Conservation (phyloP, 2,888 invertebrate species). For the Celastrina argiolus region DNA sequence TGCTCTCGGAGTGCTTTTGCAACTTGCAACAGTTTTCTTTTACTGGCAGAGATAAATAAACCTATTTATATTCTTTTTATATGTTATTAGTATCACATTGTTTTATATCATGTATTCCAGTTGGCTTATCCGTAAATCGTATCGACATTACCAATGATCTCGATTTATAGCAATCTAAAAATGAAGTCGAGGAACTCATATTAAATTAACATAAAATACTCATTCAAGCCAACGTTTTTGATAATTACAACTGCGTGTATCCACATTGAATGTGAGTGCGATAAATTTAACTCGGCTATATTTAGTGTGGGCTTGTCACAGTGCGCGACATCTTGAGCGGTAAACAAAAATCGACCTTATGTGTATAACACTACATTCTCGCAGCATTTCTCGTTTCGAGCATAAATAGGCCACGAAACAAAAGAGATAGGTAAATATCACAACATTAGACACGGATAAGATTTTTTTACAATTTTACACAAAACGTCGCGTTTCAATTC, state of each 20-base stretch:
- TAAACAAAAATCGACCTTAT: conserved; percentile 34
- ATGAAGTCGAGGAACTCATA: not conserved
- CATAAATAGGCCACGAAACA: conserved; percentile 33
- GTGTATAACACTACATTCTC: conserved; percentile 22
- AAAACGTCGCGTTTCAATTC: not conserved
- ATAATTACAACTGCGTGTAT: conserved; percentile 32
- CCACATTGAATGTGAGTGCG: conserved; percentile 51
- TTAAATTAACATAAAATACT: conserved; percentile 24
- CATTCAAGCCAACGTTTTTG: conserved; percentile 27
- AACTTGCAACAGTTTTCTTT: not conserved
- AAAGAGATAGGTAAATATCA: conserved; percentile 14
- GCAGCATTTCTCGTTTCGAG: conserved; percentile 20
- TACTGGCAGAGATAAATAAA: not conserved
- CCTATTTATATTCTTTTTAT: too few species aligned
- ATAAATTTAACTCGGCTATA: conserved; percentile 64
- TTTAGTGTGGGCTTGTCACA: conserved; percentile 63
- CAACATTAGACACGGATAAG: not conserved
- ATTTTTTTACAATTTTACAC: conserved; percentile 15
- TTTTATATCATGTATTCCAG: not conserved
- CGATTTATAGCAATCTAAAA: not conserved
- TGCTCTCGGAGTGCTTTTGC: not conserved
- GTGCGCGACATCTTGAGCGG: conserved; percentile 55
- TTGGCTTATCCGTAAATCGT: not conserved
- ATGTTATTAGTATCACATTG: not conserved
- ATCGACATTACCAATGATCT: not conserved